Conservation (phyloP, 1,140 invertebrate genomes). For the Tyrophagus putrescentiae region DNA sequence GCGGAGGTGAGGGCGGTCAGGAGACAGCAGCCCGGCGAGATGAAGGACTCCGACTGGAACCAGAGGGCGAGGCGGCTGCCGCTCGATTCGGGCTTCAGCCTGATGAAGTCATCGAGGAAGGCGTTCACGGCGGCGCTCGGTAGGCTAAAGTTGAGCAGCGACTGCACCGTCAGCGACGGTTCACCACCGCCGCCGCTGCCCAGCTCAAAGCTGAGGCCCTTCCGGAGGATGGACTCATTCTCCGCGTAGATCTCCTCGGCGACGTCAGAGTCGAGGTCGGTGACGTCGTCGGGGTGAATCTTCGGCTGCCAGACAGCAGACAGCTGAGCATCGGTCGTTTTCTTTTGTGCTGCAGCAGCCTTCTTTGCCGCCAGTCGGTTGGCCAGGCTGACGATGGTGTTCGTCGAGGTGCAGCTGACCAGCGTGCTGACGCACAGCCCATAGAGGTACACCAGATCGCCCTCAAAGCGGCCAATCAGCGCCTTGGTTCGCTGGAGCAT, state of each 20-base stretch:
- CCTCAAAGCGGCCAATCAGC: slow-evolving; percentile 9
- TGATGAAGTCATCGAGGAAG: slow-evolving; percentile 83
- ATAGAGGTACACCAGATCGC: background rate
- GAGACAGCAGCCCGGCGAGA: slow-evolving; percentile 73
- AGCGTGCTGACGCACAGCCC: background rate
- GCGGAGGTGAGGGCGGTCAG: slow-evolving; percentile 46
- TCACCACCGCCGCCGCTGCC: too few species aligned
- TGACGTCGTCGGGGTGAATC: too few species aligned
- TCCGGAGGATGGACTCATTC: slow-evolving; percentile 59
- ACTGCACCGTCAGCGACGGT: too few species aligned
- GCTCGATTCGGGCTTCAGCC: slow-evolving; percentile 63
- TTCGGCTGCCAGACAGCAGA: too few species aligned
- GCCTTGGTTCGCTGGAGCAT: background rate
- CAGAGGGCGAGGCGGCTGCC: slow-evolving; percentile 80
- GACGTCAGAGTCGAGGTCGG: background rate
- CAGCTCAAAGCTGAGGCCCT: slow-evolving; percentile 77
- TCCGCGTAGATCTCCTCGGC: slow-evolving; percentile 29
- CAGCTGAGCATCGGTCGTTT: too few species aligned
- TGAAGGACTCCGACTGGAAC: slow-evolving; percentile 78
- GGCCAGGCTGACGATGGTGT: background rate
- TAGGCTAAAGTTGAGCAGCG: slow-evolving; percentile 39
- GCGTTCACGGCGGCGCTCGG: slow-evolving; percentile 80
- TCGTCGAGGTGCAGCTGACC: background rate
- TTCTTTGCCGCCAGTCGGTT: too few species aligned
- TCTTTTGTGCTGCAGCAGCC: too few species aligned